Conservation (phyloP, 2,888 invertebrate species). For the Perizoma affinitatum region DNA sequence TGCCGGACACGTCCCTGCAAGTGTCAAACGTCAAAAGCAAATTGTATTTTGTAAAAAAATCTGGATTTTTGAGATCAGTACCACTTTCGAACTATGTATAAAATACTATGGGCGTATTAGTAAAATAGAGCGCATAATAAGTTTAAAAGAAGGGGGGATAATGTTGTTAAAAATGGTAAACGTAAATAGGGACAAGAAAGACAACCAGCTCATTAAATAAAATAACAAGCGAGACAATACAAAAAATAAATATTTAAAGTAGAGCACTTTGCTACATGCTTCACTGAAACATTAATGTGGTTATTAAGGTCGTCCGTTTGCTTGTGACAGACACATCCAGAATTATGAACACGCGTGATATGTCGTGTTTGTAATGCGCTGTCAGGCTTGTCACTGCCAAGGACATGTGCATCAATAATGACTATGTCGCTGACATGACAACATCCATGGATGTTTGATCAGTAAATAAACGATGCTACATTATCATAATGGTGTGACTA, state of each 20-base stretch:
- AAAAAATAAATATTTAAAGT: slow-evolving; percentile 2
- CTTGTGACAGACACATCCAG: slow-evolving; percentile 28
- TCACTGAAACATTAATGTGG: slow-evolving; percentile 12
- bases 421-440: slow-evolving; percentile 28
- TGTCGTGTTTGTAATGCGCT: slow-evolving; percentile 32
- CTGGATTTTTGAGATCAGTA: slow-evolving; percentile 5
- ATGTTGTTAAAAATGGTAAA: too few species aligned
- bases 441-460: slow-evolving; percentile 29
- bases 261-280: slow-evolving; percentile 12
- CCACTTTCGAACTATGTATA: too few species aligned
- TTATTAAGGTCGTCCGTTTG: slow-evolving; percentile 26
- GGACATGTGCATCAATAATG: slow-evolving; percentile 37
- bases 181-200: too few species aligned
- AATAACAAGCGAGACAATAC: slow-evolving; percentile 1
- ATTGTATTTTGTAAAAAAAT: slow-evolving; percentile 8
- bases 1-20: slow-evolving; percentile 52
- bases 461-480: slow-evolving; percentile 30
- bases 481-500: slow-evolving; percentile 14
- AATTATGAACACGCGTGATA: slow-evolving; percentile 36
- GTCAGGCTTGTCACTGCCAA: slow-evolving; percentile 46
- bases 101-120: too few species aligned
- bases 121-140: too few species aligned
- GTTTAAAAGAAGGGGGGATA: too few species aligned
- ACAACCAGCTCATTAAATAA: background rate
- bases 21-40: slow-evolving; percentile 64